Evolutionary conservation across 2,888 invertebrate genomes (phyloP).

Genomic region (Terebella lapidaria): DNA sequence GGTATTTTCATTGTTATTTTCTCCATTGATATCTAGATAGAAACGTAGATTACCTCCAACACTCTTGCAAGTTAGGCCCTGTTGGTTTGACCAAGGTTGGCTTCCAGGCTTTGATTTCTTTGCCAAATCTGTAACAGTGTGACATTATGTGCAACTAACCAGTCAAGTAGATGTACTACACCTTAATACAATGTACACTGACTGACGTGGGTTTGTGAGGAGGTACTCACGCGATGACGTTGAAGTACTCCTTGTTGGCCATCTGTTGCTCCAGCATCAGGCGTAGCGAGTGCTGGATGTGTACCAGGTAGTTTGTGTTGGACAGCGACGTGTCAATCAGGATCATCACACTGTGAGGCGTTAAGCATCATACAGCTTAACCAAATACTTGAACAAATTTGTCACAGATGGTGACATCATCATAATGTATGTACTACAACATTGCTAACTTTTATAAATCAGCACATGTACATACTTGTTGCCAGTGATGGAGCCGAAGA

Average conservation of each 20-base stretch:
- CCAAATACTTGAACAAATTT: too few species aligned
- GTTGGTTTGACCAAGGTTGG: conserved; percentile 50
- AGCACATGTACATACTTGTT: conserved; percentile 36
- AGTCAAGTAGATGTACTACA: neutral
- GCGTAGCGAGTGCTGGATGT: conserved; percentile 52
- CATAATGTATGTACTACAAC: neutral
- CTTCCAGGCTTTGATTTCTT: conserved; percentile 31
- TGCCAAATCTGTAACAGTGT: neutral
- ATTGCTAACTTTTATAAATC: neutral
- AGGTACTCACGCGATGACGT: conserved; percentile 49
- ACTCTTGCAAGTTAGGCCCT: conserved; percentile 46
- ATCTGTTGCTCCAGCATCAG: conserved; percentile 53
- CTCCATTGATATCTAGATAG: neutral
- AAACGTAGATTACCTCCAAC: conserved; percentile 45
- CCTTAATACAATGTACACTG: neutral
- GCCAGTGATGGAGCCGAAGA: conserved; percentile 51
- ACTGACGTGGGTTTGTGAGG: too few species aligned
- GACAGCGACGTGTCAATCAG: conserved; percentile 49
- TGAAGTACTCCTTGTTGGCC: conserved; percentile 51
- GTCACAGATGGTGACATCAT: neutral
- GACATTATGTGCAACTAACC: neutral
- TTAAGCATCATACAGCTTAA: too few species aligned
- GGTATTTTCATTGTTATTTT: neutral
- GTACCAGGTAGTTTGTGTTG: conserved; percentile 51
- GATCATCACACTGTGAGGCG: conserved; percentile 43